Conservation (phyloP, 2,797 vertebrate genomes). For the Ctenosaura bakeri region DNA sequence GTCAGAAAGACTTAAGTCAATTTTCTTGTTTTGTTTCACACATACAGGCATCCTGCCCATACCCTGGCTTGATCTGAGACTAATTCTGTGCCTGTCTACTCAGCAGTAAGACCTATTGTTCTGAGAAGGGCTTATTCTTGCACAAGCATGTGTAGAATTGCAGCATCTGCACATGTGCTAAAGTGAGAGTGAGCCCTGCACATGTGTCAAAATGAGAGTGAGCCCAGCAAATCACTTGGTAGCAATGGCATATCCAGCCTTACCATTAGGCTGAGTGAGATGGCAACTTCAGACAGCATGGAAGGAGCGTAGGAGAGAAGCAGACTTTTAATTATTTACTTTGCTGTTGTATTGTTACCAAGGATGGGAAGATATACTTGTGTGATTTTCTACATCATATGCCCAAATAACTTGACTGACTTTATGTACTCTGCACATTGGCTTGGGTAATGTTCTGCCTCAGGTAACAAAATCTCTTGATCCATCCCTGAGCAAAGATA, state of each 20-base stretch:
- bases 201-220: not conserved
- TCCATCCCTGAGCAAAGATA: too few relatives aligned
- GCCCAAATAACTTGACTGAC: too few relatives aligned
- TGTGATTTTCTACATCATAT: too few relatives aligned
- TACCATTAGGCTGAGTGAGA: too few relatives aligned
- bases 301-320: too few relatives aligned
- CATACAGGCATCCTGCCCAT: not conserved
- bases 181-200: not conserved
- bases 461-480: too few relatives aligned
- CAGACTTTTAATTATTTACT: too few relatives aligned
- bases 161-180: not conserved
- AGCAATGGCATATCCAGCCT: not conserved
- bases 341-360: too few relatives aligned
- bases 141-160: not conserved
- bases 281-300: too few relatives aligned
- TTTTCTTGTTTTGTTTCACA: not conserved
- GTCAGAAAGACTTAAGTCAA: not conserved
- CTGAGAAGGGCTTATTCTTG: not conserved
- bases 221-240: not conserved
- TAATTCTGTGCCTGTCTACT: not conserved
- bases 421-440: too few relatives aligned
- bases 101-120: not conserved
- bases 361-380: too few relatives aligned
- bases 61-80: not conserved
- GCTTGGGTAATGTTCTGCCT: too few relatives aligned